phyloP scores from a whole-genome alignment of 2,888 invertebrate genomes.

The Heteropelma amictum region DNA sequence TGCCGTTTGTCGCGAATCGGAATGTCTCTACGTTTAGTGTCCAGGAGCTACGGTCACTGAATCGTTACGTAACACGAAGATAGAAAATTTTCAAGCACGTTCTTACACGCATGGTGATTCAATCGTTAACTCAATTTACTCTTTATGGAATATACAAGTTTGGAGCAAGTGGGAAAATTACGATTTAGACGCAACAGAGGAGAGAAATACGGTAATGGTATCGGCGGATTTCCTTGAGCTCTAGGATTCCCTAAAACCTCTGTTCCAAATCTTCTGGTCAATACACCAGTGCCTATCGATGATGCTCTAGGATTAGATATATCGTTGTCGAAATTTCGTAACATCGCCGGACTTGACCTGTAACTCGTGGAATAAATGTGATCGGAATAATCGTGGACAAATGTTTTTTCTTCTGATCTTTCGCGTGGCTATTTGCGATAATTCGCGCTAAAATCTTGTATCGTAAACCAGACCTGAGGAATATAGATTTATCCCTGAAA shows the following conservation, averaged over 20 bases:
- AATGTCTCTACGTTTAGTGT: no score
- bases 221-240: conserved; percentile 10
- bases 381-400: conserved; percentile 1
- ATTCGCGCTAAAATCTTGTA: background rate
- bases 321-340: conserved; percentile 45
- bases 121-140: conserved; percentile 40
- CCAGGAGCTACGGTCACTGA: no score
- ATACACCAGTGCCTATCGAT: conserved; percentile 29
- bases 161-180: conserved; percentile 38
- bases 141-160: conserved; percentile 36
- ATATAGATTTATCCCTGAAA: no score
- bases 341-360: conserved; percentile 6
- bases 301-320: conserved; percentile 37
- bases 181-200: conserved; percentile 12
- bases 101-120: conserved; percentile 22
- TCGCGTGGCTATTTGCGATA: background rate
- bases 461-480: no score
- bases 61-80: background rate
- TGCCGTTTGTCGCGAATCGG: no score
- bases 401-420: conserved; percentile 4
- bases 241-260: no score
- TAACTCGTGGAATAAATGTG: conserved; percentile 11
- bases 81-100: background rate
- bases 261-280: conserved; percentile 44
- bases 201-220: background rate